Conservation (phyloP, 2,888 invertebrate genomes). For the Myopa testacea region DNA sequence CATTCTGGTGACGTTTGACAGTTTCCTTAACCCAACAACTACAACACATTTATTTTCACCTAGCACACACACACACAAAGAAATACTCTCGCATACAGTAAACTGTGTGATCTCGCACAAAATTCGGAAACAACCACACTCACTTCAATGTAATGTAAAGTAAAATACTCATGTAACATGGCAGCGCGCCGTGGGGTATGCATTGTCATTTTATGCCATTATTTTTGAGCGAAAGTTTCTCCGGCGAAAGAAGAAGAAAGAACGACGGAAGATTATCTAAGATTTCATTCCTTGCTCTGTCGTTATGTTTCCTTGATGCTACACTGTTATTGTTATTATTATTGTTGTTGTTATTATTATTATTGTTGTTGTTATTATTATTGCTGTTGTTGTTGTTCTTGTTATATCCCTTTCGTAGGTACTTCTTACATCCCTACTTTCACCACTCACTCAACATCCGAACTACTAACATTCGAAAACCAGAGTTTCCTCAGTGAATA, state of each 20-base stretch:
- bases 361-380: no score
- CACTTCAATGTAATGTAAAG: background rate
- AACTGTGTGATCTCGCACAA: no score
- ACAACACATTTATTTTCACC: constrained; percentile 35
- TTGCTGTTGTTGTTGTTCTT: constrained; percentile 40
- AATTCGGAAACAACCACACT: no score
- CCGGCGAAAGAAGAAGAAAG: constrained; percentile 56
- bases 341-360: no score
- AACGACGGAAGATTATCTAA: background rate
- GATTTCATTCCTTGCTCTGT: background rate
- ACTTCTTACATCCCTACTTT: background rate
- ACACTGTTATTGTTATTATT: no score
- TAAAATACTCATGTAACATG: background rate
- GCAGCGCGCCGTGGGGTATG: constrained; percentile 59
- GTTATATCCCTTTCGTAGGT: background rate
- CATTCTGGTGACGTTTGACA: background rate
- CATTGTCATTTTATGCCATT: constrained; percentile 51
- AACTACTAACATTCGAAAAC: no score
- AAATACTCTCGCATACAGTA: background rate
- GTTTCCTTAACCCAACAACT: constrained; percentile 31
- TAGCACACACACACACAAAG: constrained; percentile 1
- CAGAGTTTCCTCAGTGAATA: no score
- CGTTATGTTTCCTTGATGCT: background rate
- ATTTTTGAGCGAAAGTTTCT: constrained; percentile 53
- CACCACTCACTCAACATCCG: no score